These are phyloP conservation scores for Tuta absoluta DNA, from an alignment of 2,888 invertebrate species.

Conservation along the genomic window DNA sequence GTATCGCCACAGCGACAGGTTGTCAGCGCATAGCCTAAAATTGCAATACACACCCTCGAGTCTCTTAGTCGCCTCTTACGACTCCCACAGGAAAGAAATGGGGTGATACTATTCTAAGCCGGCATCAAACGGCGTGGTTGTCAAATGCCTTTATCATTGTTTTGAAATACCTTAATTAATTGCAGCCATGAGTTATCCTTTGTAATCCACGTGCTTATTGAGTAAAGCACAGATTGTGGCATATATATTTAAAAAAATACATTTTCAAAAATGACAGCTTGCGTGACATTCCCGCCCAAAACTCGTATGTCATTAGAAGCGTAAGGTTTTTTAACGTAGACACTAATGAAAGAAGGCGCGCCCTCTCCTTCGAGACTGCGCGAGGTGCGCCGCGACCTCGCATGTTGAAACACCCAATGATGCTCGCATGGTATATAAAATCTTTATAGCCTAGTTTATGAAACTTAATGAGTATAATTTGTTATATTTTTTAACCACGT, in stretches of 20 bases:
- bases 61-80: too few relatives aligned
- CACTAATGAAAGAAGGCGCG: slow-evolving; percentile 74
- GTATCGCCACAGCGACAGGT: too few relatives aligned
- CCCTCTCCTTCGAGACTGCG: slow-evolving; percentile 77
- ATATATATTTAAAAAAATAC: slow-evolving; percentile 32
- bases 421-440: slow-evolving; percentile 27
- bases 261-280: slow-evolving; percentile 52
- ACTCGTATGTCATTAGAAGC: slow-evolving; percentile 67
- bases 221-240: too few relatives aligned
- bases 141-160: too few relatives aligned
- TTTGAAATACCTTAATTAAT: too few relatives aligned
- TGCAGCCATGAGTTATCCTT: too few relatives aligned
- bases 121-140: too few relatives aligned
- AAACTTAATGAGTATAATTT: slow-evolving; percentile 21
- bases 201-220: too few relatives aligned
- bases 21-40: too few relatives aligned
- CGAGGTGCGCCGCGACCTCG: slow-evolving; percentile 61
- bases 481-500: neutral
- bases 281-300: slow-evolving; percentile 75
- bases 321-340: slow-evolving; percentile 70
- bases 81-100: too few relatives aligned
- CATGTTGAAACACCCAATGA: slow-evolving; percentile 47
- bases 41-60: too few relatives aligned
- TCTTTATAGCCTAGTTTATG: slow-evolving; percentile 27
- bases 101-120: too few relatives aligned